phyloP scores from a whole-genome alignment of 2,888 invertebrate genomes.

The Eristalis tenax region DNA sequence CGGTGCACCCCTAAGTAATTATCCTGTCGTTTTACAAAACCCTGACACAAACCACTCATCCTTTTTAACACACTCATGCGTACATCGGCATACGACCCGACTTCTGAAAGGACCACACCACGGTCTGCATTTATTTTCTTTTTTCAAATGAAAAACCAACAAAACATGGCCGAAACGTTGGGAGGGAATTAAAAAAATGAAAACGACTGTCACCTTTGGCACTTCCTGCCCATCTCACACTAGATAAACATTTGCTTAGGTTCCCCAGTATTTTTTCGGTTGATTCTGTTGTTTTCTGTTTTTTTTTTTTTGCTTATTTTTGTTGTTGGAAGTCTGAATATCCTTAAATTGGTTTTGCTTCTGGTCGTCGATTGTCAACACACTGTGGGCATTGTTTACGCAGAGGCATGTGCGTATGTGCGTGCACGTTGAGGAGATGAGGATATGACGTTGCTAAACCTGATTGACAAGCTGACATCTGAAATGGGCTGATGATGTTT shows the following conservation, averaged over 20 bases:
- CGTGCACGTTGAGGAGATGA: conserved; percentile 30
- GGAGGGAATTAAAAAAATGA: conserved; percentile 13
- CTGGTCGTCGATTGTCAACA: conserved; percentile 57
- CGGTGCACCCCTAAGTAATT: conserved; percentile 69
- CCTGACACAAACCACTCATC: conserved; percentile 45
- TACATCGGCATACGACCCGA: background rate
- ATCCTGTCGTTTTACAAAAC: conserved; percentile 66
- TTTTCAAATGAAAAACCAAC: conserved; percentile 67
- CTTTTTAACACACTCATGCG: conserved; percentile 33
- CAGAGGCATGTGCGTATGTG: conserved; percentile 25
- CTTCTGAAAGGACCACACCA: conserved; percentile 28
- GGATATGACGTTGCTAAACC: conserved; percentile 54
- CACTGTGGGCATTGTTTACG: conserved; percentile 43
- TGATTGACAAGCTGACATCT: conserved; percentile 69
- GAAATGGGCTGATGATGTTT: conserved; percentile 72
- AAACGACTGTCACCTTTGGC: conserved; percentile 68
- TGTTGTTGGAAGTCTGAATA: conserved; percentile 36
- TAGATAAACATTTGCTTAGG: conserved; percentile 61
- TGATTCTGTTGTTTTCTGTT: conserved; percentile 1
- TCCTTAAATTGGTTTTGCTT: conserved; percentile 66
- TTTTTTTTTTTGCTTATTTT: conserved; percentile 7
- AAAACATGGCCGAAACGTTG: conserved; percentile 41
- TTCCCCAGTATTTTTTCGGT: conserved; percentile 25
- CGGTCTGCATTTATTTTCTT: conserved; percentile 40
- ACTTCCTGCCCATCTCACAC: conserved; percentile 62